A percentile compares a stretch with the other conserved stretches of the same genome.
phyloP scores from a whole-genome alignment of 2,888 invertebrate species.

The Tanytarsus gracilentus region DNA sequence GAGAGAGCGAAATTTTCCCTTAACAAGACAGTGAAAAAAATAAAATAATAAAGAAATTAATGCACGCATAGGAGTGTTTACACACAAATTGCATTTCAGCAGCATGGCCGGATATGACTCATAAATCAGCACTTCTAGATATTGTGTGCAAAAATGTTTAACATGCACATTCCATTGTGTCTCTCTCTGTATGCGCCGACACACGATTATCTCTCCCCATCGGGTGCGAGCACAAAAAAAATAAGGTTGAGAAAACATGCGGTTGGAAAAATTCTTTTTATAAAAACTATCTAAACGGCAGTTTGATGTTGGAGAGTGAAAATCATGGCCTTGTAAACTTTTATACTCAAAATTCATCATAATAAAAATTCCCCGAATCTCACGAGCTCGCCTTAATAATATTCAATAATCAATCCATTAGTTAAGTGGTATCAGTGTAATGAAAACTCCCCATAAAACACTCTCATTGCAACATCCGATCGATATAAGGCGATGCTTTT shows the following conservation, averaged over 20 bases:
- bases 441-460: constrained; percentile 8
- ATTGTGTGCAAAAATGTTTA: not conserved
- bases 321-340: too few relatives aligned
- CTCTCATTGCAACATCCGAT: not conserved
- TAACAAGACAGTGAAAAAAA: not conserved
- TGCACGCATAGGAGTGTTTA: not conserved
- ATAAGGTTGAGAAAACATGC: too few relatives aligned
- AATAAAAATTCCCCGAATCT: too few relatives aligned
- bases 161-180: not conserved
- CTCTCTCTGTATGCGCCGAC: too few relatives aligned
- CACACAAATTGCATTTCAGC: not conserved
- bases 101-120: not conserved
- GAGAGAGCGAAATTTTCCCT: too few relatives aligned
- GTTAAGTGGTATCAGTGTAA: not conserved
- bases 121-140: not conserved
- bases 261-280: too few relatives aligned
- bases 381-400: too few relatives aligned
- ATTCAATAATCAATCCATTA: constrained; percentile 16
- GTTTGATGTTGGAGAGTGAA: too few relatives aligned
- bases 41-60: not conserved
- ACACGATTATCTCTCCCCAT: too few relatives aligned
- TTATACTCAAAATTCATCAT: too few relatives aligned
- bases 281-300: too few relatives aligned
- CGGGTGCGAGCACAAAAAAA: too few relatives aligned
- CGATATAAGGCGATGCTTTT: not conserved